Conservation (phyloP, 2,797 vertebrate genomes). For the Halcyon leucocephala region DNA sequence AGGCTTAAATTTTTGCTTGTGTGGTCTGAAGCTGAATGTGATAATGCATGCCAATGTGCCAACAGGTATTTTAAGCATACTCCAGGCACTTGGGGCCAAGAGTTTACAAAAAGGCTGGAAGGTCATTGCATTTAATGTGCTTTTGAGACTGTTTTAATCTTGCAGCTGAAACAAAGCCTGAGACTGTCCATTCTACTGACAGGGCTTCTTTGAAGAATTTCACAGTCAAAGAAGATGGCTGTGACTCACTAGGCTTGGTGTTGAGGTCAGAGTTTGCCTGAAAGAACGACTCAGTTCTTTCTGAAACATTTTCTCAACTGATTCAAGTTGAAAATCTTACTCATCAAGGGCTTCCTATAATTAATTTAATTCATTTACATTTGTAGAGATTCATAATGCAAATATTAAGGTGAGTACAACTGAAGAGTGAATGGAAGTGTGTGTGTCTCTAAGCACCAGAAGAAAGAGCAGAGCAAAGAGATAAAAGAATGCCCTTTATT, state of each 20-base stretch:
- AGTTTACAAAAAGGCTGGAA: constrained; percentile 12
- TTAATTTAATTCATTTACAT: constrained; percentile 36
- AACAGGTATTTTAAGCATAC: background rate
- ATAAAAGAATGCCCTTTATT: background rate
- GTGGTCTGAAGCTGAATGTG: background rate
- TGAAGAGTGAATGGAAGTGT: background rate
- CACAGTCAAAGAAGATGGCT: background rate
- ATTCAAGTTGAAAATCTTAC: constrained; percentile 33
- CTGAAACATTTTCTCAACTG: background rate
- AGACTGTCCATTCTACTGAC: background rate
- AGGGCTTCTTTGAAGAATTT: constrained; percentile 8
- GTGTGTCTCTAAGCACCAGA: background rate
- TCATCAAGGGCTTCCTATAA: constrained; percentile 39
- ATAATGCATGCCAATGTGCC: background rate
- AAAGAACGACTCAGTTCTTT: background rate
- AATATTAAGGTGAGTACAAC: background rate
- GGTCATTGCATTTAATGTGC: constrained; percentile 7
- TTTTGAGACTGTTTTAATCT: background rate
- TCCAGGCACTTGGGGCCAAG: background rate
- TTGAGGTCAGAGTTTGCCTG: constrained; percentile 25
- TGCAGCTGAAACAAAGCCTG: background rate
- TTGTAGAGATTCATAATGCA: background rate
- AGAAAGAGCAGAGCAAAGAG: background rate
- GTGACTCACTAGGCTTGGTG: constrained; percentile 25
- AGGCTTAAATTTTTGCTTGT: background rate